Base-by-base conservation (phyloP, 2,888 invertebrate genomes). In the Agrenia bidenticulata region DNA sequence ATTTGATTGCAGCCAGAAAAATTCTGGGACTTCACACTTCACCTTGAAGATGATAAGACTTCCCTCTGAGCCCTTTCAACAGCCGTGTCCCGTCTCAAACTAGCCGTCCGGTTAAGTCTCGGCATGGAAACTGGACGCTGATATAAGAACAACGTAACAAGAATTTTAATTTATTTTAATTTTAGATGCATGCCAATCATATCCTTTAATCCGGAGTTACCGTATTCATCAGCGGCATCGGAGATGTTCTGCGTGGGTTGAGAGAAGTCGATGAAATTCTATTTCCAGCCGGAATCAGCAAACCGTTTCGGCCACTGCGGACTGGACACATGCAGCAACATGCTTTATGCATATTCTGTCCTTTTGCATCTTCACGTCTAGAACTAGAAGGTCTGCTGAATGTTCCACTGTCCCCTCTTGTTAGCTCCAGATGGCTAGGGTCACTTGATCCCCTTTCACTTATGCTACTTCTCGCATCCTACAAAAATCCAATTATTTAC, bases 241-340 rank as follows among this genome's bases (percentile, higher is more conserved):
- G 32, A 7, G 32, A 32, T 32, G 32, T 32, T 32, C 11, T 32
- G 5, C 32, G 32, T 32, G 4, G 32, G 32, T 32, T 32, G 4
- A 11, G 11, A 32, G 11, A 7, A 32, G 32, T 32, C 32, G 32
- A 32, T 32, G 32, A 32, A 11, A 32, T 32, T 32, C 32, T 4
- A 32, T 11, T 32, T 32, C 32, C 32, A 7, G 32, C 4, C 4
- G 32, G 32, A 32, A 7, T 32, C 27, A 54, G 23, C 19, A 53
- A 23, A 23, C 24, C 45, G 7, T 21, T 45, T 54, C 54, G 13
- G 27, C 27, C 54, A 24, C 24, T 9, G n/a, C 68, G 56, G 17
- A 61, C 64, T 21, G 58, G 64, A 41, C 71, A 71, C 71, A 71
- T 68, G 61, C 71, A 71, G 39, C 71, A 71, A 24, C 71, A 71